phyloP scores from a whole-genome alignment of 2,888 invertebrate genomes.

The Strigamia transsilvanica region DNA sequence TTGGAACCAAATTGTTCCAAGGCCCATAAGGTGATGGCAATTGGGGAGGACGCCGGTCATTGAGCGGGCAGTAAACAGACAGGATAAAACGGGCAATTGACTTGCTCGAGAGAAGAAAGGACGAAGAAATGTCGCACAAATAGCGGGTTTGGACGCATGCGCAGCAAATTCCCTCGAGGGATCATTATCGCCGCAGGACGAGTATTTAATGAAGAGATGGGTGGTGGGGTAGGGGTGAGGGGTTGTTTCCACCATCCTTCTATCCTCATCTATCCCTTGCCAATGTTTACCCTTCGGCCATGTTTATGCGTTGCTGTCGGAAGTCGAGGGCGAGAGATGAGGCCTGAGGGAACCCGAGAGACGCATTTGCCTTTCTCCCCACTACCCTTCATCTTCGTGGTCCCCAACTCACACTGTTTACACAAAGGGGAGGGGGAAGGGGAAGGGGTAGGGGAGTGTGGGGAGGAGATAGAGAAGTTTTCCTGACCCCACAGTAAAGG shows the following conservation, averaged over 20 bases:
- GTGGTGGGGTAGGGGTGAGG: background rate
- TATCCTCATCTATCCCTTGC: conserved; percentile 8
- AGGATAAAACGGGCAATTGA: background rate
- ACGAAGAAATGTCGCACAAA: background rate
- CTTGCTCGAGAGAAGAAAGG: background rate
- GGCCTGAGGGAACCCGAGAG: conserved; percentile 3
- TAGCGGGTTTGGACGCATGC: background rate
- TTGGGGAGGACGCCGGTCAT: conserved; percentile 6
- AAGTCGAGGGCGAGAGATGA: conserved; percentile 8
- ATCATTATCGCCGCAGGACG: background rate
- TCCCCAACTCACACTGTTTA: conserved; percentile 8
- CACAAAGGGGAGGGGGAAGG: background rate
- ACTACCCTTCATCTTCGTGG: conserved; percentile 2
- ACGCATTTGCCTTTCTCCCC: background rate
- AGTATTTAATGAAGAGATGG: conserved; percentile 8
- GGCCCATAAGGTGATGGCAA: conserved; percentile 2
- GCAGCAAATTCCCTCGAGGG: background rate
- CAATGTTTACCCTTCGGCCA: conserved; percentile 8
- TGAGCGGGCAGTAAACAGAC: conserved; percentile 8
- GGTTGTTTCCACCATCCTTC: background rate
- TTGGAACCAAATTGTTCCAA: background rate
- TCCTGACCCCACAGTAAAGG: background rate
- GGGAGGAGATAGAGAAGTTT: conserved; percentile 2
- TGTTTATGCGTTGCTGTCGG: conserved; percentile 8
- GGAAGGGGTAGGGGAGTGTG: background rate